Conservation (phyloP, 2,113 vertebrate genomes). For the Passerina amoena region DNA sequence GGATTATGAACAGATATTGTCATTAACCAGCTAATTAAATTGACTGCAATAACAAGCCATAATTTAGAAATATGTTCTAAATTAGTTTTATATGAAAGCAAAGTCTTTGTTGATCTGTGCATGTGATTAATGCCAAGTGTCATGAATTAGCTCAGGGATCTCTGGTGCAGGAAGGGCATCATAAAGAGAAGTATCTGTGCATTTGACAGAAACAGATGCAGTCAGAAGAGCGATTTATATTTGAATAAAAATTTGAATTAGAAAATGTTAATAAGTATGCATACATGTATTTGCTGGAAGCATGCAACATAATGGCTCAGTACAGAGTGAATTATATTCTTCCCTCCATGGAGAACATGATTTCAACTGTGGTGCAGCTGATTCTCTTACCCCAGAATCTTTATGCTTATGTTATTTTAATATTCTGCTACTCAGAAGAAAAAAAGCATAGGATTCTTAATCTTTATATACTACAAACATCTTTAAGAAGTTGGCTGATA, state of each 20-base stretch:
- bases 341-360: background rate
- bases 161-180: slow-evolving; percentile 18
- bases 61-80: slow-evolving; percentile 76
- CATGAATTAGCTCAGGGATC: slow-evolving; percentile 63
- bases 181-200: slow-evolving; percentile 6
- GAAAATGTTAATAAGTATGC: background rate
- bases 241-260: slow-evolving; percentile 25
- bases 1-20: slow-evolving; percentile 77
- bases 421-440: background rate
- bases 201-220: slow-evolving; percentile 30
- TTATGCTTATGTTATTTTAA: background rate
- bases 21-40: slow-evolving; percentile 77
- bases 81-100: slow-evolving; percentile 71
- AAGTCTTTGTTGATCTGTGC: slow-evolving; percentile 73
- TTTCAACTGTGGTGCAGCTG: background rate
- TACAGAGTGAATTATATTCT: background rate
- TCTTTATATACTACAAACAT: background rate
- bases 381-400: background rate
- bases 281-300: background rate
- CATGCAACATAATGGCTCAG: background rate
- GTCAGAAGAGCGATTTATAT: background rate
- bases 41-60: slow-evolving; percentile 71
- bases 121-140: slow-evolving; percentile 73
- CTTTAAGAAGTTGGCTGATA: background rate
- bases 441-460: background rate